Evolutionary conservation across 2,888 invertebrate genomes (phyloP), one percentile per base, ranked within the genome.

Genomic region (Minunthozetes semirufus): DNA sequence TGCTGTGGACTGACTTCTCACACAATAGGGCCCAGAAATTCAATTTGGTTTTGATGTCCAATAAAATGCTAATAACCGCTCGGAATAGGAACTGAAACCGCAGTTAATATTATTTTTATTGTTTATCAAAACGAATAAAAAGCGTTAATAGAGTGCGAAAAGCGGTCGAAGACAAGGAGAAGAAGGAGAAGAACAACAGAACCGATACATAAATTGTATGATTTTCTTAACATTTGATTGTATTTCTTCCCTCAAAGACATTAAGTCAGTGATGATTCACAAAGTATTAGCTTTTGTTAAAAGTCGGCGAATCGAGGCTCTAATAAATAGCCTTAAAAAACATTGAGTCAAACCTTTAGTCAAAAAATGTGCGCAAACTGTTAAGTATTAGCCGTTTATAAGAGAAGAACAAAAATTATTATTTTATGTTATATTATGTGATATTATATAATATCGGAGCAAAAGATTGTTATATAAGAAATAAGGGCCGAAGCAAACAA

Each of bases 131-230:
- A 53, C 4, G 29, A 61, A 61, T 61, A 29, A 17, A 19, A 15
- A 27, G 61, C 27, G 19, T 17, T 61, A 61, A 61, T 61, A 61
- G 61, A 61, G 61, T 61, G 61, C 25, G 61, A 61, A 61, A 61
- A 42, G 42, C 42, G 42, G 42, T 11, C 42, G 42, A 42, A 42
- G n/a, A n/a, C n/a, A n/a, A n/a, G n/a, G n/a, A n/a, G n/a, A n/a
- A n/a, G n/a, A n/a, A n/a, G n/a, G n/a, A n/a, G n/a, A n/a, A n/a
- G 42, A 42, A 22, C 15, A 22, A 25, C 22, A 61, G 15, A 15
- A 27, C 13, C 19, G 25, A 50, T 50, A 50, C 50, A 50, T n/a
- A 19, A 19, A 50, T n/a, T 50, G 19, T 50, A 50, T 50, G 19
- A 50, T 50, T 50, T n/a, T 42, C 42, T 42, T 42, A 42, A 11